These are phyloP conservation scores for Anoplolepis gracilipes DNA, from an alignment of 1,140 invertebrate species.

Conservation along the genomic window DNA sequence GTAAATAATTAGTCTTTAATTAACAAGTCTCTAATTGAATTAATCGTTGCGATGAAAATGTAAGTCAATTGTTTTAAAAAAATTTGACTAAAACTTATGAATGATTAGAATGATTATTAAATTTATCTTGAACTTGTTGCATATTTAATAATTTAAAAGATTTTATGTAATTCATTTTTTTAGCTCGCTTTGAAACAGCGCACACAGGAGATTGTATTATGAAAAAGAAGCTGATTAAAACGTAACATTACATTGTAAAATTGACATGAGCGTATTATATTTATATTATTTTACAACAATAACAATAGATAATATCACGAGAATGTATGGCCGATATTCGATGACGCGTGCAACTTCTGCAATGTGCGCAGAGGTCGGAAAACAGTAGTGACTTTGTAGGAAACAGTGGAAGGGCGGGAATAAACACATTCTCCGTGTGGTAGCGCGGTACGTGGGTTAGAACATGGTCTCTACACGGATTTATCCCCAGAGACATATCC, in stretches of 20 bases:
- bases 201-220: no score
- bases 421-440: slow-evolving; percentile 43
- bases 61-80: background rate
- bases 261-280: no score
- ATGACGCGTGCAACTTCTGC: slow-evolving; percentile 22
- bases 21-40: background rate
- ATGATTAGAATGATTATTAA: slow-evolving; percentile 62
- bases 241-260: background rate
- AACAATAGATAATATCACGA: background rate
- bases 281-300: background rate
- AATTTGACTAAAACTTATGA: slow-evolving; percentile 15
- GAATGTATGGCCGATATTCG: slow-evolving; percentile 3
- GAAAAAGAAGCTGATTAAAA: background rate
- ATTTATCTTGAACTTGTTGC: background rate
- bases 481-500: slow-evolving; percentile 72
- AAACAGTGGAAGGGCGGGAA: slow-evolving; percentile 38
- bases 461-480: slow-evolving; percentile 58
- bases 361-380: slow-evolving; percentile 14
- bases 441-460: slow-evolving; percentile 34
- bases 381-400: slow-evolving; percentile 26
- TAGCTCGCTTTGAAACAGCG: slow-evolving; percentile 51
- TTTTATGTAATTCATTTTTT: background rate
- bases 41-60: background rate
- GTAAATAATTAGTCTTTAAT: background rate
- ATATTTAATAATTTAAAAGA: background rate